phyloP scores from a whole-genome alignment of 2,797 vertebrate species.

The Luscinia luscinia region DNA sequence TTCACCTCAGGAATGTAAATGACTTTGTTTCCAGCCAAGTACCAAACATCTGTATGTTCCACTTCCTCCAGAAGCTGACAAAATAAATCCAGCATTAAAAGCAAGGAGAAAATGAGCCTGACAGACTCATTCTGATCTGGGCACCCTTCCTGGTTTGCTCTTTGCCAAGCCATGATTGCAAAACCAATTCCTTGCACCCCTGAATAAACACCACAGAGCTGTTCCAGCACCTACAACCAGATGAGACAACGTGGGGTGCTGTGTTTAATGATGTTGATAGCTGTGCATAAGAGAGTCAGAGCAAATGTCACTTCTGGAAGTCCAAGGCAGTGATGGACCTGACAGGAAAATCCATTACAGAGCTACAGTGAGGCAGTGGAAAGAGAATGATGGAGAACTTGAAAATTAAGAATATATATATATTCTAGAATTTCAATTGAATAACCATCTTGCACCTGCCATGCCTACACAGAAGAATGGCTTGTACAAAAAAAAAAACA shows the following conservation, averaged over 20 bases:
- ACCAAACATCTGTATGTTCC: constrained; percentile 17
- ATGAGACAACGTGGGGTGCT: not conserved
- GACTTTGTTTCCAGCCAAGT: constrained; percentile 38
- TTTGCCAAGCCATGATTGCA: constrained; percentile 53
- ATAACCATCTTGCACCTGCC: constrained; percentile 44
- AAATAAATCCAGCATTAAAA: constrained; percentile 59
- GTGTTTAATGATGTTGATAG: not conserved
- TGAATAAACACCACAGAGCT: not conserved
- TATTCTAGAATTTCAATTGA: constrained; percentile 7
- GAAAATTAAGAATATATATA: not conserved
- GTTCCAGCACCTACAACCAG: constrained; percentile 25
- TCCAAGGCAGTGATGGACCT: not conserved
- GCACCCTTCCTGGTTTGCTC: constrained; percentile 14
- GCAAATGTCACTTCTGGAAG: not conserved
- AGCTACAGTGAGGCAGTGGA: constrained; percentile 26
- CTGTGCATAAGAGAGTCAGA: not conserved
- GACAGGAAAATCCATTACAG: constrained; percentile 44
- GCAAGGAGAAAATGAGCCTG: constrained; percentile 59
- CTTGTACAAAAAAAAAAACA: not conserved
- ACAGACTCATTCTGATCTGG: constrained; percentile 38
- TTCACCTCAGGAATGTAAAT: constrained; percentile 24
- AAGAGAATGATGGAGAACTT: constrained; percentile 19
- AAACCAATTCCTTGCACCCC: constrained; percentile 11
- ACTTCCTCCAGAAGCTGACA: constrained; percentile 57
- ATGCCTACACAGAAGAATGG: not conserved